A percentile compares a stretch with the other conserved stretches of the same genome.
phyloP scores from a whole-genome alignment of 2,888 invertebrate genomes.

The Sphinx pinastri region DNA sequence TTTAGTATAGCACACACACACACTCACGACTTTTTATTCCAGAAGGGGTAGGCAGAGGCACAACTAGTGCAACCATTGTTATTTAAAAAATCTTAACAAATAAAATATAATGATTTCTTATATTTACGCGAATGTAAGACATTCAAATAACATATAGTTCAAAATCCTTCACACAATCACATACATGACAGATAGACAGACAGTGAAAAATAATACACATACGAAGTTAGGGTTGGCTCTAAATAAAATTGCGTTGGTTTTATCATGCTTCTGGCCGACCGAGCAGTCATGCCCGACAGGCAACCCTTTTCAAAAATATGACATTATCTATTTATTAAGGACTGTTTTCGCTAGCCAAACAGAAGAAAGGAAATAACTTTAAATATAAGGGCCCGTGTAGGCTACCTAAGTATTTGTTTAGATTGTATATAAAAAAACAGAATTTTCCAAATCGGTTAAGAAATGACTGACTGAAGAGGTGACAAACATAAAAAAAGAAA shows the following conservation, averaged over 20 bases:
- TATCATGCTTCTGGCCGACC: conserved; percentile 37
- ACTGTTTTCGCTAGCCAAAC: conserved; percentile 42
- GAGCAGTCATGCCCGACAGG: conserved; percentile 35
- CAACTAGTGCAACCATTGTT: no score
- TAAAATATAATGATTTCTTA: no score
- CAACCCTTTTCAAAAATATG: conserved; percentile 46
- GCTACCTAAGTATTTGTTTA: not conserved
- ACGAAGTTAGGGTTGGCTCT: conserved; percentile 20
- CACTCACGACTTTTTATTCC: no score
- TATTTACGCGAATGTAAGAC: no score
- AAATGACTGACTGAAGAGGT: no score
- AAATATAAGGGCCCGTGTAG: not conserved
- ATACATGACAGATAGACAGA: not conserved
- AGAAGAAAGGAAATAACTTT: conserved; percentile 32
- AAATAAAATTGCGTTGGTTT: conserved; percentile 32
- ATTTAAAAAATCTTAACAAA: no score
- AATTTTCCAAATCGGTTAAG: no score
- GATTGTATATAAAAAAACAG: no score
- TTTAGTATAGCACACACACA: no score
- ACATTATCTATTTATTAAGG: conserved; percentile 46
- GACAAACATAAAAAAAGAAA: no score
- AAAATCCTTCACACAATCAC: not conserved
- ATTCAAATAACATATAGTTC: no score
- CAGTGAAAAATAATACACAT: conserved; percentile 17
- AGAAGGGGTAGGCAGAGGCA: no score